Percentiles rank a stretch among this genome's conserved stretches.
Conservation (phyloP, 2,797 vertebrate genomes). For the Neopelma chrysocephalum region DNA sequence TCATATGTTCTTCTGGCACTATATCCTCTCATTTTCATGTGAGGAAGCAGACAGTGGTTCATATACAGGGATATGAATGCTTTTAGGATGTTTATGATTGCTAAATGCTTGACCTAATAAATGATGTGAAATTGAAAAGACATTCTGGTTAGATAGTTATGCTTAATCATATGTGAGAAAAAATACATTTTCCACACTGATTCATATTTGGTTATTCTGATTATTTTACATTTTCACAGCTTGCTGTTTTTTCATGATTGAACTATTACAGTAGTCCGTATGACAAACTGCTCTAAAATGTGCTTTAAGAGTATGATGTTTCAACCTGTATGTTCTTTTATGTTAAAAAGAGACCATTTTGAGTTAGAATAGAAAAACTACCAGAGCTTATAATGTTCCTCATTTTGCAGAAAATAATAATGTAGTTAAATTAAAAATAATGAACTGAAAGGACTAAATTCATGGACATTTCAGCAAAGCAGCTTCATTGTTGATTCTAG, state of each 20-base stretch:
- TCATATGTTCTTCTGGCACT: neutral
- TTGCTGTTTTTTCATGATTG: neutral
- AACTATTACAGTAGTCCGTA: neutral
- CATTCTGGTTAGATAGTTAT: neutral
- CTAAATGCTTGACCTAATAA: neutral
- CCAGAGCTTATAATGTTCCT: neutral
- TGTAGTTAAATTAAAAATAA: slow-evolving; percentile 17
- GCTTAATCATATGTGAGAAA: neutral
- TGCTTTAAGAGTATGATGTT: neutral
- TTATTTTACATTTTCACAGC: neutral
- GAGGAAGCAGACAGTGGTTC: neutral
- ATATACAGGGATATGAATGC: neutral
- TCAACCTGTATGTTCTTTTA: neutral
- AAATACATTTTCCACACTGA: neutral
- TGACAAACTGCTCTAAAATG: neutral
- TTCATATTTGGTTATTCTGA: neutral
- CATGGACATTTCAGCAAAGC: neutral
- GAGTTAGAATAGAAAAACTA: neutral
- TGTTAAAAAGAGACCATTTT: neutral
- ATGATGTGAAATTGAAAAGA: neutral
- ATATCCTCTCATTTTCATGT: neutral
- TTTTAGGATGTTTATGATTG: neutral
- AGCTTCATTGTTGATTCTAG: neutral
- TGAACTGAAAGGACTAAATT: neutral
- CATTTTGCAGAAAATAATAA: neutral